Evolutionary conservation across 2,113 vertebrate genomes (phyloP).

Genomic region (Chionis minor): DNA sequence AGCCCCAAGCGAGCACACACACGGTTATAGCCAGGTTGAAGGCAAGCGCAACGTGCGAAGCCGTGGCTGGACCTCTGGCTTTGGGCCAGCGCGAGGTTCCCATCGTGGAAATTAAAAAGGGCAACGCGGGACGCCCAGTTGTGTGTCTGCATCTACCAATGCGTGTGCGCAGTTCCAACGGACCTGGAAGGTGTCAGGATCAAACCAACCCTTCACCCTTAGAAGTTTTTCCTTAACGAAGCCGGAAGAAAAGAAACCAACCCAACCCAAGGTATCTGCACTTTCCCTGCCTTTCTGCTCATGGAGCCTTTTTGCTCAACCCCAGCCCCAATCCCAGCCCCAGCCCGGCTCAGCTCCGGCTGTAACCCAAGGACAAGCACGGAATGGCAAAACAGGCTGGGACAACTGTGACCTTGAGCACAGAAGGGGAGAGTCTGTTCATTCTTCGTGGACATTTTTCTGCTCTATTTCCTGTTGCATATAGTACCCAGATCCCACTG

Average conservation of each 20-base stretch:
- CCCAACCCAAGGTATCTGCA: neutral
- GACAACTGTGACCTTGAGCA: neutral
- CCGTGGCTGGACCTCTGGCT: neutral
- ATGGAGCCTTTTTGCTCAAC: neutral
- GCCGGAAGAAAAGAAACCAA: neutral
- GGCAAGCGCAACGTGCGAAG: neutral
- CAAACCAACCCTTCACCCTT: neutral
- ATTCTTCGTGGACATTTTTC: neutral
- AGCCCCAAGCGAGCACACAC: neutral
- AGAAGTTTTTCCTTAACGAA: neutral
- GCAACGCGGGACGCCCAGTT: neutral
- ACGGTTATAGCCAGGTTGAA: neutral
- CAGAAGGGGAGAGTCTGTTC: neutral
- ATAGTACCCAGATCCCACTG: conserved; percentile 10
- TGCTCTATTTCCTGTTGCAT: conserved; percentile 53
- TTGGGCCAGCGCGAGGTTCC: neutral
- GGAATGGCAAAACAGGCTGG: too few relatives aligned
- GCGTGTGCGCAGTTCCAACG: neutral
- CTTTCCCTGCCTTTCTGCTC: neutral
- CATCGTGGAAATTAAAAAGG: neutral
- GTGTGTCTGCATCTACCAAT: too few relatives aligned
- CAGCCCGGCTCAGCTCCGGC: neutral
- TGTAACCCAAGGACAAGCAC: neutral
- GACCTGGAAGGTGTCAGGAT: rapidly evolving
- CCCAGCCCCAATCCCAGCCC: neutral